Evolutionary conservation across 1,140 invertebrate genomes (phyloP), one percentile per base, ranked within the genome.

Genomic region (Drosophila ercepeae): DNA sequence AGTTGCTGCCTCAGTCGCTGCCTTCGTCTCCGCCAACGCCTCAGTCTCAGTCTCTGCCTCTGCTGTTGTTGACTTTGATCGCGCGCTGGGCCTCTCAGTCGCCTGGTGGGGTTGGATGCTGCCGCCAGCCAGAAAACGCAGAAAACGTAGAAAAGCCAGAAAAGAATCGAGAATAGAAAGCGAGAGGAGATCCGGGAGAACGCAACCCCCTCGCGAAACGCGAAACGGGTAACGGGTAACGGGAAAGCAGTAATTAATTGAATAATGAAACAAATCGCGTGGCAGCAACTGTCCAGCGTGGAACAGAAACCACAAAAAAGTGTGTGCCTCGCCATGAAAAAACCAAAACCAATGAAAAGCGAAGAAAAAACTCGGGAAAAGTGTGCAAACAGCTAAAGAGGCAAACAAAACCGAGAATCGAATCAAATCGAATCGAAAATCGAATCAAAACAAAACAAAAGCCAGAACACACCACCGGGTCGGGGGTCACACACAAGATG

Each of bases 101-200:
- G 81, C 79, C 65, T 83, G 68, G 81, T 83, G 75, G 57, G 75
- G 75, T 83, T 83, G 79, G 59, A 75, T 68, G 79, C 70, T 72
- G 58, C 79, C 51, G 71, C 52, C 52, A 64, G 71, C 71, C 29
- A 21, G n/a, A n/a, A n/a, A n/a, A n/a, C n/a, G n/a, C n/a, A n/a
- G n/a, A n/a, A n/a, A n/a, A n/a, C n/a, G n/a, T n/a, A n/a, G n/a
- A n/a, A n/a, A n/a, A n/a, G n/a, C n/a, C n/a, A n/a, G n/a, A n/a
- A n/a, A 73, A 75, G 67, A 81, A 61, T 72, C 55, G 1, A 58
- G 6, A 58, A 45, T 42, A 39, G 50, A 48, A 29, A 46, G 39
- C 36, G 14, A 39, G 36, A 39, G 39, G 48, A 75, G 72, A 49
- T 51, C 52, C 36, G 32, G 53, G 36, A 48, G 27, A 51, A 67